Conservation (phyloP, 1,140 invertebrate species). For the Centruroides vittatus region DNA sequence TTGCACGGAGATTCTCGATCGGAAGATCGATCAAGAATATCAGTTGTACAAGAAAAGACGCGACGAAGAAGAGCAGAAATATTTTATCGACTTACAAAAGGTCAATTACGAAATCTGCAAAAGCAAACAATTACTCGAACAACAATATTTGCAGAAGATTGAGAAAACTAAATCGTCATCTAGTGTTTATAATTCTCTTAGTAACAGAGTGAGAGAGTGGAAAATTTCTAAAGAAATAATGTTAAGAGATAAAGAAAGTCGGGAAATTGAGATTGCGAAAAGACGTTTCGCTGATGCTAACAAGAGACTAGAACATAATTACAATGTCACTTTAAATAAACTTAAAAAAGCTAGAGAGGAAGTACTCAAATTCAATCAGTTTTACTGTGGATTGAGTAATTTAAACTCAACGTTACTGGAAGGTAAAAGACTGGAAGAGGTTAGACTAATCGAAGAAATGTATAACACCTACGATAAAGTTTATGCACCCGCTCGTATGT, state of each 20-base stretch:
- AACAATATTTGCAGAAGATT: neutral
- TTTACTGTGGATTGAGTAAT: constrained; percentile 9
- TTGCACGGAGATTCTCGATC: constrained; percentile 3
- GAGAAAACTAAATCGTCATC: neutral
- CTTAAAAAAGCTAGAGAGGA: neutral
- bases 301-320: neutral
- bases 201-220: neutral
- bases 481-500: too few relatives aligned
- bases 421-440: neutral
- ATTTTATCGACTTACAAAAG: neutral
- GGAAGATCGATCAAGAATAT: neutral
- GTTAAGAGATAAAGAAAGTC: neutral
- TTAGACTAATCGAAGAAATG: too few relatives aligned
- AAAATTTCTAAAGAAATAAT: neutral
- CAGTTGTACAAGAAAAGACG: neutral
- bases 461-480: too few relatives aligned
- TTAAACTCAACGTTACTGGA: constrained; percentile 2
- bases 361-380: constrained; percentile 3
- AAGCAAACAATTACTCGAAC: neutral
- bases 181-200: neutral
- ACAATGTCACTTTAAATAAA: too few relatives aligned
- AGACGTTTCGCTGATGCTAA: neutral
- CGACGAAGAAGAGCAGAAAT: neutral
- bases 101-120: neutral
- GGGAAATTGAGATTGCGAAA: neutral